phyloP scores from a whole-genome alignment of 2,888 invertebrate genomes.

The Cheilosia soror region DNA sequence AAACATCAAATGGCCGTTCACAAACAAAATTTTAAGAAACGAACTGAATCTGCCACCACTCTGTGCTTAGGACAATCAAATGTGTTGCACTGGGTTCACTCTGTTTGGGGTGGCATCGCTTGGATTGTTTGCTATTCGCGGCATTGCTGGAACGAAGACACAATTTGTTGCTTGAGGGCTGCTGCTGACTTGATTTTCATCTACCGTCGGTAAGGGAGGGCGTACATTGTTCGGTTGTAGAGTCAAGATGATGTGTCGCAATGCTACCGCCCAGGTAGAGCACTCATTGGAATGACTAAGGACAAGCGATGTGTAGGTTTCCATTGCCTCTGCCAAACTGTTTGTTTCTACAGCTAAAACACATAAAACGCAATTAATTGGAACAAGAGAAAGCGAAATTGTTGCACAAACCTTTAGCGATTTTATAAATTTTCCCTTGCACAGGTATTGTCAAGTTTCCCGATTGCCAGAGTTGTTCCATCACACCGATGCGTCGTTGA shows the following conservation, averaged over 20 bases:
- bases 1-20: conserved; percentile 67
- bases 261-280: conserved; percentile 78
- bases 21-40: conserved; percentile 49
- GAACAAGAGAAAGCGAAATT: neutral
- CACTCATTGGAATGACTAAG: conserved; percentile 79
- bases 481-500: conserved; percentile 77
- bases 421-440: conserved; percentile 78
- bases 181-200: conserved; percentile 60
- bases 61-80: conserved; percentile 75
- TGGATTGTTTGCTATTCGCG: conserved; percentile 63
- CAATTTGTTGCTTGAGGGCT: conserved; percentile 76
- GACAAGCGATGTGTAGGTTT: conserved; percentile 78
- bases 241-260: conserved; percentile 78
- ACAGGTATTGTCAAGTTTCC: conserved; percentile 77
- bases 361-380: neutral
- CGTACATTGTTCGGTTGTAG: conserved; percentile 75
- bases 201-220: conserved; percentile 47
- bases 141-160: conserved; percentile 77
- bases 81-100: conserved; percentile 76
- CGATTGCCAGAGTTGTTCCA: conserved; percentile 79
- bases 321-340: conserved; percentile 78
- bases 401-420: conserved; percentile 76
- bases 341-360: conserved; percentile 76
- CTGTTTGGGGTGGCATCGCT: conserved; percentile 55
- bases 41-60: conserved; percentile 35